Percentiles rank a stretch among this genome's conserved stretches.
Conservation (phyloP, 23 tunicate genomes). For the Halocynthia roretzi region DNA sequence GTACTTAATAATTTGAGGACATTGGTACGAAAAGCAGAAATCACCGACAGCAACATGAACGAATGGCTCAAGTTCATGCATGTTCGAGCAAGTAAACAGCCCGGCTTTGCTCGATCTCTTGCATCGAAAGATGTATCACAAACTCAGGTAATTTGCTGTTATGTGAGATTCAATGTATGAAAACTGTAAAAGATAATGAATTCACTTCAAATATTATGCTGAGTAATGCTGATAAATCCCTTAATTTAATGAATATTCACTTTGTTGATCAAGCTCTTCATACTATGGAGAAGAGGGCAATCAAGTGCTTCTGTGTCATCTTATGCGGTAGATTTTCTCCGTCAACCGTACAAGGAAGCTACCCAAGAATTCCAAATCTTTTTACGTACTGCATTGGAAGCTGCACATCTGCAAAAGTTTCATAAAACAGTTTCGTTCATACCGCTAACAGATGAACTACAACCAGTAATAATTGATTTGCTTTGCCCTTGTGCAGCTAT, state of each 20-base stretch:
- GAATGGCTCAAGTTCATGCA: conserved; percentile 69
- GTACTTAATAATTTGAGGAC: conserved; percentile 31
- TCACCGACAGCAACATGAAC: conserved; percentile 42
- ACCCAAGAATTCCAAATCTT: conserved; percentile 57
- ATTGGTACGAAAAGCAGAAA: conserved; percentile 37
- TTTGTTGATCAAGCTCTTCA: conserved; percentile 13
- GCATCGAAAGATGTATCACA: not conserved
- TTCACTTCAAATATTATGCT: not conserved
- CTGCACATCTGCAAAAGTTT: conserved; percentile 54
- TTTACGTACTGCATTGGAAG: conserved; percentile 34
- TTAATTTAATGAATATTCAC: not conserved
- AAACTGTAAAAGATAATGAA: not conserved
- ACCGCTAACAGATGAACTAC: conserved; percentile 51
- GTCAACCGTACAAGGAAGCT: conserved; percentile 8
- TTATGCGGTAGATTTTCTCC: conserved; percentile 25
- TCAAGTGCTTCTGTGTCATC: conserved; percentile 4
- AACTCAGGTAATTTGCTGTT: conserved; percentile 12
- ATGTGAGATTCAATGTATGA: not conserved
- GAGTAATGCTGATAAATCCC: not conserved
- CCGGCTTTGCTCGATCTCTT: conserved; percentile 50
- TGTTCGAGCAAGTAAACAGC: conserved; percentile 32
- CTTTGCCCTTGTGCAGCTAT: not conserved
- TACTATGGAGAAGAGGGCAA: conserved; percentile 27
- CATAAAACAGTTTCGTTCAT: conserved; percentile 30
- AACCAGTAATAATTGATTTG: conserved; percentile 42